These are phyloP conservation scores for Drosophila peninsularis DNA, from an alignment of 2,888 invertebrate genomes.

Conservation along the genomic window DNA sequence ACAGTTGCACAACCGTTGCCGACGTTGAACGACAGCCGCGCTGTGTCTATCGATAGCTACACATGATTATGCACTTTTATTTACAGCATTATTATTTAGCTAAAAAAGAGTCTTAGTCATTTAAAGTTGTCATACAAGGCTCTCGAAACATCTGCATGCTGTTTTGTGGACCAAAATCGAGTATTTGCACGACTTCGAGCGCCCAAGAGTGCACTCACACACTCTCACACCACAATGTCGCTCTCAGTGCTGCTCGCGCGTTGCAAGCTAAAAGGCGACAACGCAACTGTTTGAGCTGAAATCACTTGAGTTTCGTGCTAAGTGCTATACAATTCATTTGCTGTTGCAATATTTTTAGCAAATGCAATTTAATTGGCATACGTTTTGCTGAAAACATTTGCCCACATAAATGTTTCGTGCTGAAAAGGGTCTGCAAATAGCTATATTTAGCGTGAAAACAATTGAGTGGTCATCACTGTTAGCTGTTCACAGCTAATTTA, in stretches of 20 bases:
- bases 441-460: conserved; percentile 32
- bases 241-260: conserved; percentile 25
- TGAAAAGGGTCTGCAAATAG: neutral
- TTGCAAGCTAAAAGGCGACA: conserved; percentile 8
- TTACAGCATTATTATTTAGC: neutral
- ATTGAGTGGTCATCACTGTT: conserved; percentile 33
- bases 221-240: conserved; percentile 13
- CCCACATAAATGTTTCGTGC: neutral
- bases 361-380: neutral
- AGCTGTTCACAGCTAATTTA: conserved; percentile 36
- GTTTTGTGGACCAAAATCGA: neutral
- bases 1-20: conserved; percentile 49
- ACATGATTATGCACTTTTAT: neutral
- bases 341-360: neutral
- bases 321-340: neutral
- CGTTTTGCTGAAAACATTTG: neutral
- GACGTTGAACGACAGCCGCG: conserved; percentile 26
- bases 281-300: neutral
- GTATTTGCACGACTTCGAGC: conserved; percentile 9
- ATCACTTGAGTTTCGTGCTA: neutral
- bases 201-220: conserved; percentile 18
- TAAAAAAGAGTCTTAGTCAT: neutral
- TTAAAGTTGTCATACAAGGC: conserved; percentile 1
- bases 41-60: conserved; percentile 35
- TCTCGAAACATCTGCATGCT: neutral